Evolutionary conservation across 2,888 invertebrate genomes (phyloP), one percentile per base, ranked within the genome.

Genomic region (Lasioglossum malachurum): DNA sequence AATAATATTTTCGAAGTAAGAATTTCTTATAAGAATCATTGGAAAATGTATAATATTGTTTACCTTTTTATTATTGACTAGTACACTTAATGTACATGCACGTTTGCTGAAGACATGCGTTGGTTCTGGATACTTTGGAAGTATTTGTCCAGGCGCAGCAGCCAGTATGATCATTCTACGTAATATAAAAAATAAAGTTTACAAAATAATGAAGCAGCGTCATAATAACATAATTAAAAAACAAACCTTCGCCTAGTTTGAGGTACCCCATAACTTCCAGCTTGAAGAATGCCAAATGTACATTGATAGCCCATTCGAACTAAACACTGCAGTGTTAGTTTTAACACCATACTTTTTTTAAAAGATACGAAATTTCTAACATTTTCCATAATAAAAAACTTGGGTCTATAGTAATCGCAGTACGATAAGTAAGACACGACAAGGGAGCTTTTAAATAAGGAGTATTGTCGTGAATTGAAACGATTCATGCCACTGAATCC

Each of bases 401-500:
- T 97, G 0, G 98, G 98, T 10, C 98, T 96, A 93, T 98, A 98
- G 95, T 97, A 98, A 94, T 98, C 98, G 94, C 98, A 98, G 95
- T 97, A 98, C 44, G 98, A 98, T 35, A 98, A 96, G 94, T 97
- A 98, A 0, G 98, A 97, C 0, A 97, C 97, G 35, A 98, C 97
- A 23, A 98, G 95, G 0, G 98, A 98, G 94, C 98, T 98, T 96
- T 98, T 98, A 93, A 98, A 98, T 89, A 97, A 96, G 2, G 98
- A 98, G 95, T 98, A 98, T 90, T 98, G 97, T 53, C 98, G 96
- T 0, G 97, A 97, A 95, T 98, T 98, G 95, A 98, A 98, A 78
- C 98, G 96, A 95, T 98, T 98, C 98, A 98, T 98, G 60, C 98
- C 98, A 73, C 98, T 98, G 95, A 98, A 98, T 5, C 98, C 98